Percentiles rank a stretch among this genome's conserved stretches.
phyloP scores from a whole-genome alignment of 23 tunicate genomes.

The Trididemnum nubilum region DNA sequence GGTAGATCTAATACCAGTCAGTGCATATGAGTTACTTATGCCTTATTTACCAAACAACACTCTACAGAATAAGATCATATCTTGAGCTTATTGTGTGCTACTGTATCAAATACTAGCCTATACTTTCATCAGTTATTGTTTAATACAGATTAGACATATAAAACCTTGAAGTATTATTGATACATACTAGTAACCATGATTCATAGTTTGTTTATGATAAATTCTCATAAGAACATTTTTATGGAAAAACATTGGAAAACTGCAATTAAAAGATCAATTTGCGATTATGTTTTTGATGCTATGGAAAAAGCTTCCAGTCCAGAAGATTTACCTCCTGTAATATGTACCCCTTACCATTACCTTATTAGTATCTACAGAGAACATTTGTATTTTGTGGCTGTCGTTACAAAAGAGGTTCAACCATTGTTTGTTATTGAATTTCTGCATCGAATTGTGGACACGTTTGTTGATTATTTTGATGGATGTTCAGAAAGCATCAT shows the following conservation, averaged over 20 bases:
- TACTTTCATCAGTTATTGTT: too few species aligned
- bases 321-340: constrained; percentile 85
- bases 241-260: constrained; percentile 99
- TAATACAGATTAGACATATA: too few species aligned
- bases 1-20: too few species aligned
- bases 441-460: constrained; percentile 94
- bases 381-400: constrained; percentile 82
- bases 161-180: too few species aligned
- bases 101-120: too few species aligned
- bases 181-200: constrained; percentile 56
- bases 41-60: too few species aligned
- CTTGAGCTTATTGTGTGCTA: too few species aligned
- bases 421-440: constrained; percentile 96
- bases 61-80: too few species aligned
- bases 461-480: constrained; percentile 90
- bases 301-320: constrained; percentile 93
- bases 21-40: too few species aligned
- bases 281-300: constrained; percentile 82
- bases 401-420: constrained; percentile 79
- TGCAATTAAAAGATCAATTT: constrained; percentile 87
- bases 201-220: constrained; percentile 92
- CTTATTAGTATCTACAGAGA: constrained; percentile 75
- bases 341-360: constrained; percentile 81
- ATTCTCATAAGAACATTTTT: constrained; percentile 75
- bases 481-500: constrained; percentile 84